Evolutionary conservation across 2,888 invertebrate genomes (phyloP).

Genomic region (Hesperia comma): DNA sequence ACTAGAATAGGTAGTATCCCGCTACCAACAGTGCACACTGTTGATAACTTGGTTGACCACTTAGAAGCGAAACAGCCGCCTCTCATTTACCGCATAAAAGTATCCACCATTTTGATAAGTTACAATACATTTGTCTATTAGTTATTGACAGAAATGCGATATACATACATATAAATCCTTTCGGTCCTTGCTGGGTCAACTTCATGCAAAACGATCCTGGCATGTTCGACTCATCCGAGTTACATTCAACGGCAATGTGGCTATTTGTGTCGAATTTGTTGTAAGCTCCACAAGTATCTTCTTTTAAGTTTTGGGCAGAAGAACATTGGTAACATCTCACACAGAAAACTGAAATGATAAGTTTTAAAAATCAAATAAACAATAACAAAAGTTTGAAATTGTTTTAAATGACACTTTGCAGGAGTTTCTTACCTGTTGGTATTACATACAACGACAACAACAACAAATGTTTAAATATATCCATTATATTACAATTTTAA

Average conservation of each 20-base stretch:
- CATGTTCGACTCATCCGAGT: constrained; percentile 95
- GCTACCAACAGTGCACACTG: no score
- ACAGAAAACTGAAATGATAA: constrained; percentile 81
- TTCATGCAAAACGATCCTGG: constrained; percentile 99
- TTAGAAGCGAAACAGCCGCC: no score
- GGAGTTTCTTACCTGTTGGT: constrained; percentile 47
- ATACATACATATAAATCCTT: constrained; percentile 96
- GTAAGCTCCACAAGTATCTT: constrained; percentile 96
- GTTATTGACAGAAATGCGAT: background rate
- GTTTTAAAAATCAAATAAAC: constrained; percentile 25
- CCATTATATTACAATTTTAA: constrained; percentile 14
- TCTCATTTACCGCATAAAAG: no score
- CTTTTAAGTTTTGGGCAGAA: constrained; percentile 90
- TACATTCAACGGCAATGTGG: constrained; percentile 96
- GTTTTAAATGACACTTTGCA: background rate
- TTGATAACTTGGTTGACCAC: no score
- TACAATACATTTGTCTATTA: no score
- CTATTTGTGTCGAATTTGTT: constrained; percentile 91
- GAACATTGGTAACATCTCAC: constrained; percentile 98
- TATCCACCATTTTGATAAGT: no score
- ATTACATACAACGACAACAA: constrained; percentile 44
- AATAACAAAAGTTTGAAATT: constrained; percentile 9
- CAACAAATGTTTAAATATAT: constrained; percentile 42
- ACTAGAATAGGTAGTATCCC: no score
- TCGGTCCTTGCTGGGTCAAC: constrained; percentile 95